Percentiles rank a stretch among this genome's conserved stretches.
Conservation (phyloP, 1,140 invertebrate species). For the Apis mellifera region Amel_HAv3.1 CM009938.2:2943501-2944000, state of each 20-base stretch:
- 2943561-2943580: neutral
- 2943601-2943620: neutral
- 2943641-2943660: neutral
- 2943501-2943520: constrained; percentile 19
- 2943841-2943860: neutral
- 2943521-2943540: neutral
- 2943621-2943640: too few relatives aligned
- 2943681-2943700: too few relatives aligned
- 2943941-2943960: constrained; percentile 18
- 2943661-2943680: too few relatives aligned
- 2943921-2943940: constrained; percentile 21
- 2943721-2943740: too few relatives aligned
- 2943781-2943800: too few relatives aligned
- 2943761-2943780: too few relatives aligned
- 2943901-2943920: constrained; percentile 33
- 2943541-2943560: constrained; percentile 37
- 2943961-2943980: constrained; percentile 20
- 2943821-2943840: neutral
- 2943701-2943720: too few relatives aligned
- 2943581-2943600: neutral
- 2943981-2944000: constrained; percentile 17
- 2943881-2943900: neutral
- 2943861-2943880: neutral
- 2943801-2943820: neutral
- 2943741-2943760: too few relatives aligned